Evolutionary conservation across 2,113 vertebrate species (phyloP).

Genomic region (Phalacrocorax aristotelis): DNA sequence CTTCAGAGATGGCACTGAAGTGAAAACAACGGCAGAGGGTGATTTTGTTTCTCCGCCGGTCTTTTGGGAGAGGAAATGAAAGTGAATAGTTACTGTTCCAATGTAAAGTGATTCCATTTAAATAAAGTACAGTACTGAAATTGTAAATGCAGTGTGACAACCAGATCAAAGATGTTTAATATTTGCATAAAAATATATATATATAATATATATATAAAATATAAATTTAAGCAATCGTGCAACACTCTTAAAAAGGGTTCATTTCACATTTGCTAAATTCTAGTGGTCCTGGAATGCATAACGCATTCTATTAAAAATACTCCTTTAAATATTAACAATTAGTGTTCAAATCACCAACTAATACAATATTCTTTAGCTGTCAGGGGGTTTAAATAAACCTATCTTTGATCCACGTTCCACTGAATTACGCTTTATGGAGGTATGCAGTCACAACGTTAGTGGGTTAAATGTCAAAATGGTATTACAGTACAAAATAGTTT

Average conservation of each 20-base stretch:
- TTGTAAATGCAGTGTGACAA: constrained; percentile 80
- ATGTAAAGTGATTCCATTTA: constrained; percentile 72
- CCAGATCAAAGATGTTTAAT: constrained; percentile 77
- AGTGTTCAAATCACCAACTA: constrained; percentile 76
- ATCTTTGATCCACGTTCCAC: constrained; percentile 69
- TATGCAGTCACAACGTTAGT: constrained; percentile 68
- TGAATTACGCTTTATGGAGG: constrained; percentile 67
- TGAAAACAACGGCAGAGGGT: constrained; percentile 17
- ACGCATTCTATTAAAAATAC: constrained; percentile 74
- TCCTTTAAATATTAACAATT: constrained; percentile 78
- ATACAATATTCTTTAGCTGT: constrained; percentile 71
- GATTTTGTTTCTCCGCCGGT: not conserved
- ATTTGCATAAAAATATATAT: constrained; percentile 75
- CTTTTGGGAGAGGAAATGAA: constrained; percentile 67
- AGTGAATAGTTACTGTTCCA: constrained; percentile 59
- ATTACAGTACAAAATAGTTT: constrained; percentile 64
- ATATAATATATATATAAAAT: constrained; percentile 75
- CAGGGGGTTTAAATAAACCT: constrained; percentile 70
- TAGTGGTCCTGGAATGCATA: constrained; percentile 82
- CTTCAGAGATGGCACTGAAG: constrained; percentile 44
- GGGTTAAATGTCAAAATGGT: constrained; percentile 71
- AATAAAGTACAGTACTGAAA: constrained; percentile 79
- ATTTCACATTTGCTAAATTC: constrained; percentile 83
- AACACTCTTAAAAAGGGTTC: constrained; percentile 79
- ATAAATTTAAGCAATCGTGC: constrained; percentile 77